Evolutionary conservation across 2,797 vertebrate genomes (phyloP), one percentile per base, ranked within the genome.

Genomic region (Centroberyx gerrardi): DNA sequence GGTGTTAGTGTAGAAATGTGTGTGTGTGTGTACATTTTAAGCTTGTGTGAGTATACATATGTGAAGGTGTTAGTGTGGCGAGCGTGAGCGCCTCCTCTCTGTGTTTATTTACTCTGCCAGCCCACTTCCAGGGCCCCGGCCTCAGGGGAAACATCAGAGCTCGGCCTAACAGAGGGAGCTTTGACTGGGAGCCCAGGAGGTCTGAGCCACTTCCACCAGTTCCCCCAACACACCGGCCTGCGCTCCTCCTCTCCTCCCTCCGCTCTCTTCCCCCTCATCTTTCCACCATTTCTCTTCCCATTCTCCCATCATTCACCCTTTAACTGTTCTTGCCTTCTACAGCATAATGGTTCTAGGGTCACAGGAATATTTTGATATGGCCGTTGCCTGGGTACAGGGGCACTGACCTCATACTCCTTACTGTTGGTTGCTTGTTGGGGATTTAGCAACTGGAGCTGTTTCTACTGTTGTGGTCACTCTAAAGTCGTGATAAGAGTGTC

Each of bases 91-190:
- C 81, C 80, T 85, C 80, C 74, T 84, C 76, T 80, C 44, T 87
- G 22, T 83, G 94, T 95, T 95, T 95, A 94, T 95, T 93, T 95
- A 82, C 83, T 86, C 85, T 94, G 86, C 78, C 86, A 90, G 90
- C 68, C 74, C 81, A 93, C 93, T 95, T 94, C 92, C 94, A 93
- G 91, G 88, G 60, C 75, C 65, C 64, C 0, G 69, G 83, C 88
- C 90, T 76, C 92, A 13, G 71, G 92, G 90, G 93, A 89, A 60
- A 86, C 90, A 94, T 95, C 88, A 93, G 81, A 85, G 55, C 61
- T 71, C 61, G 62, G 54, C 44, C 81, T 64, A 89, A 94, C 92
- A 93, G 88, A 90, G 76, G 82, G 71, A 3, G 83, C 92, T 92
- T 94, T 95, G 85, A 93, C 87, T 77, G 59, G 82, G 74, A 90